Conservation (phyloP, 2,888 invertebrate genomes). For the Dryocosmus kuriphilus region DNA sequence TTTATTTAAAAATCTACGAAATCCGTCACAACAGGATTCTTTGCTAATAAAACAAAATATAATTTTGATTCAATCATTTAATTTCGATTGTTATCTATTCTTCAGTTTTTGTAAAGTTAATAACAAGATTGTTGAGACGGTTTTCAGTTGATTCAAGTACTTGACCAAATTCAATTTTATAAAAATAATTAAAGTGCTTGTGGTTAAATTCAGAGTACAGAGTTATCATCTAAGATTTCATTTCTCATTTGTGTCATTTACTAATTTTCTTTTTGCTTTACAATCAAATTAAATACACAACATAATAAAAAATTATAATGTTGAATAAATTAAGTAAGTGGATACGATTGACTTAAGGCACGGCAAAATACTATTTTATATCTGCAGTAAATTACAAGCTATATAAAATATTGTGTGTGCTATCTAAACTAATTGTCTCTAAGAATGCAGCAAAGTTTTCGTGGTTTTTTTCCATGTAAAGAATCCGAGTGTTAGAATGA, state of each 20-base stretch:
- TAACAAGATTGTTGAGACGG: neutral
- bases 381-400: neutral
- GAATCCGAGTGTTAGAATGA: neutral
- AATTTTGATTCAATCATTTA: neutral
- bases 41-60: neutral
- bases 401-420: conserved; percentile 21
- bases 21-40: neutral
- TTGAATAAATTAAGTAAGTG: neutral
- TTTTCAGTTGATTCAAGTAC: neutral
- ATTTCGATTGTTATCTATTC: neutral
- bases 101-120: neutral
- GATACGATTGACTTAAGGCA: neutral
- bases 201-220: neutral
- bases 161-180: neutral
- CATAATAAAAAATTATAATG: neutral
- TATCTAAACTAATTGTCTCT: conserved; percentile 1
- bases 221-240: neutral
- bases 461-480: neutral
- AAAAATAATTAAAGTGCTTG: neutral
- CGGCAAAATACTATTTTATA: neutral
- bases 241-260: neutral
- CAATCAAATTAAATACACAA: neutral
- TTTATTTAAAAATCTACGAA: neutral
- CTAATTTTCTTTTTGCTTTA: neutral
- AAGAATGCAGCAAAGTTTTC: conserved; percentile 26